Percentiles rank a stretch among this genome's conserved stretches.
Evolutionary conservation across 2,888 invertebrate species (phyloP).

Genomic region (Drosophila helvetica): DNA sequence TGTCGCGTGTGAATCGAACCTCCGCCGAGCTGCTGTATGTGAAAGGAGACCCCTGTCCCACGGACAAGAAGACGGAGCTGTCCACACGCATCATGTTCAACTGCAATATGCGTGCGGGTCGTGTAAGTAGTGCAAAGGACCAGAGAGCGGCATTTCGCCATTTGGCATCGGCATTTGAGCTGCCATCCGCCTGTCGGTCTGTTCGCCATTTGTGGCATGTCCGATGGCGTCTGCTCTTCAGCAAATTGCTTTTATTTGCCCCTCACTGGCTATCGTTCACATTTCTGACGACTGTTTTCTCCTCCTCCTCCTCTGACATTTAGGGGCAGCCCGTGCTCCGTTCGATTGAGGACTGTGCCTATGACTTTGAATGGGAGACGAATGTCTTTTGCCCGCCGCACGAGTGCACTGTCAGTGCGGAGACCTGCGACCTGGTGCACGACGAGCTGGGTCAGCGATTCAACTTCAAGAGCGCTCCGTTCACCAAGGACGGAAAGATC

Average conservation of each 20-base stretch:
- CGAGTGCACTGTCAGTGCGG: slow-evolving; percentile 76
- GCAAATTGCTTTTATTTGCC: slow-evolving; percentile 31
- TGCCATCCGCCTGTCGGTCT: slow-evolving; percentile 19
- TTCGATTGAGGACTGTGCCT: slow-evolving; percentile 81
- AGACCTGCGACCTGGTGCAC: slow-evolving; percentile 82
- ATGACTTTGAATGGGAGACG: slow-evolving; percentile 83
- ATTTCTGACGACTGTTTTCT: background rate
- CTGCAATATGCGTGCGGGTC: slow-evolving; percentile 81
- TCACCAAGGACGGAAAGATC: slow-evolving; percentile 79
- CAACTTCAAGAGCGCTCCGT: slow-evolving; percentile 78
- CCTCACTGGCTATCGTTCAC: slow-evolving; percentile 5
- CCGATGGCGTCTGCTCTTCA: slow-evolving; percentile 1
- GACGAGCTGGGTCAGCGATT: slow-evolving; percentile 76
- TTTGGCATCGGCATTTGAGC: slow-evolving; percentile 16
- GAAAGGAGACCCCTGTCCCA: slow-evolving; percentile 79
- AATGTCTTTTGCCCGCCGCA: slow-evolving; percentile 83
- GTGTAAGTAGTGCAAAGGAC: slow-evolving; percentile 71
- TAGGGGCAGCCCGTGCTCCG: slow-evolving; percentile 82
- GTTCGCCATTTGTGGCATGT: slow-evolving; percentile 19
- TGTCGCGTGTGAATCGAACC: slow-evolving; percentile 76
- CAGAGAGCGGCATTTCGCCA: background rate
- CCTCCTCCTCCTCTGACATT: background rate
- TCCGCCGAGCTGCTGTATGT: slow-evolving; percentile 79
- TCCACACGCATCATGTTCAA: slow-evolving; percentile 81
- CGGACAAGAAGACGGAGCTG: slow-evolving; percentile 69